Conservation (phyloP, 2,888 invertebrate genomes). For the Dasysyrphus tricinctus region DNA sequence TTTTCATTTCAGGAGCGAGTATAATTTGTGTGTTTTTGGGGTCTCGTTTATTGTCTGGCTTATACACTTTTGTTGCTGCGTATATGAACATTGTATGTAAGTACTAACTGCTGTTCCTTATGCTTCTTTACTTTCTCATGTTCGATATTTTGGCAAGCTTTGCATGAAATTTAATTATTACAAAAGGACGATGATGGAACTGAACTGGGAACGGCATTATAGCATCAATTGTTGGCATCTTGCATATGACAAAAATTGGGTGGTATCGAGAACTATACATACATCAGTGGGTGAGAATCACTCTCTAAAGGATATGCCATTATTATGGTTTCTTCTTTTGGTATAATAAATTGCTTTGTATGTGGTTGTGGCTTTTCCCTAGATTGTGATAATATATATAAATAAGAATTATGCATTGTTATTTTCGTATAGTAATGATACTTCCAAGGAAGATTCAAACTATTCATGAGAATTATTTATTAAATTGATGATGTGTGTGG, state of each 20-base stretch:
- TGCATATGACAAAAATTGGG: slow-evolving; percentile 21
- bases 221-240: slow-evolving; percentile 32
- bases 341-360: slow-evolving; percentile 39
- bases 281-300: not conserved
- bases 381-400: slow-evolving; percentile 6
- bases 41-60: slow-evolving; percentile 32
- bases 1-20: slow-evolving; percentile 12
- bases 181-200: slow-evolving; percentile 31
- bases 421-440: slow-evolving; percentile 3
- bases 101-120: slow-evolving; percentile 18
- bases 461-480: slow-evolving; percentile 39
- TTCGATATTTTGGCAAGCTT: slow-evolving; percentile 52
- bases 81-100: not conserved
- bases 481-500: slow-evolving; percentile 38
- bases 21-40: slow-evolving; percentile 50
- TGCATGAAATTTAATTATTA: slow-evolving; percentile 72
- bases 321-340: slow-evolving; percentile 23
- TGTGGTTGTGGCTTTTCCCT: slow-evolving; percentile 28
- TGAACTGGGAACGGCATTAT: slow-evolving; percentile 4
- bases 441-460: slow-evolving; percentile 4
- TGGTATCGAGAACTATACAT: not conserved
- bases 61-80: slow-evolving; percentile 30
- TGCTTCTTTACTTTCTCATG: slow-evolving; percentile 14
- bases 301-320: not conserved
- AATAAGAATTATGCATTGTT: slow-evolving; percentile 2